Base-by-base conservation (phyloP, 53 echinoderm and acorn worm species). In the Zoroaster sp. region DNA sequence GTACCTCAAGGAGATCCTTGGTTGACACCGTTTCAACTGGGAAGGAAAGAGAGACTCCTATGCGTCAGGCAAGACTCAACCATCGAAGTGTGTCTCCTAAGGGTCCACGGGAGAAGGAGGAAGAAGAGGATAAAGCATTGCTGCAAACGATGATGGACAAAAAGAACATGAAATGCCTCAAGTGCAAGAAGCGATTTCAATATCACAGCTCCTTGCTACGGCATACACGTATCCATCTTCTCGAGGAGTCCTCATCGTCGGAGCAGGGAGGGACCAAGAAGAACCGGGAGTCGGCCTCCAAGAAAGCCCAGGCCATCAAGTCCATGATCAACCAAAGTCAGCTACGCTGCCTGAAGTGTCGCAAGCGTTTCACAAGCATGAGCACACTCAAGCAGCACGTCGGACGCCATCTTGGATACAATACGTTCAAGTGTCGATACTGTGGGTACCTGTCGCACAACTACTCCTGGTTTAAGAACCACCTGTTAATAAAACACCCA, bases 401-500 rank as follows among this genome's bases (percentile, higher is more conserved):
- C 1, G 98, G 90, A 36, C 90, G 98, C 41, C 98, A 97, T 53
- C 79, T 97, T 10, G 98, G 98, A 18, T 97, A 95, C 87, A 94
- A 90, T 68, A 95, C 95, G 35, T 97, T 94, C 83, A 94, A 94
- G 40, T 97, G 98, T 88, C 88, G 76, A 1, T 97, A 78, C 75
- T 97, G 98, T 76, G 94, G 92, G 0, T 97, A 95, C 77, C 14
- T 95, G 40, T 97, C 98, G 0, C 92, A 94, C 14, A 97, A 95
- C 88, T 95, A 94, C 87, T 92, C 95, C 5, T 97, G 98, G 98
- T 97, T 97, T 74, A 97, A 97, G 69, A 93, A 95, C 66, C 98
- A 97, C 66, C 88, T 97, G 31, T 76, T 89, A 35, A 88, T 91
- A 23, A 96, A 95, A 75, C 97, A 96, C 69, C 68, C 97, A 1